Base-by-base conservation (phyloP, 2,113 vertebrate genomes). In the Oenanthe melanoleuca region DNA sequence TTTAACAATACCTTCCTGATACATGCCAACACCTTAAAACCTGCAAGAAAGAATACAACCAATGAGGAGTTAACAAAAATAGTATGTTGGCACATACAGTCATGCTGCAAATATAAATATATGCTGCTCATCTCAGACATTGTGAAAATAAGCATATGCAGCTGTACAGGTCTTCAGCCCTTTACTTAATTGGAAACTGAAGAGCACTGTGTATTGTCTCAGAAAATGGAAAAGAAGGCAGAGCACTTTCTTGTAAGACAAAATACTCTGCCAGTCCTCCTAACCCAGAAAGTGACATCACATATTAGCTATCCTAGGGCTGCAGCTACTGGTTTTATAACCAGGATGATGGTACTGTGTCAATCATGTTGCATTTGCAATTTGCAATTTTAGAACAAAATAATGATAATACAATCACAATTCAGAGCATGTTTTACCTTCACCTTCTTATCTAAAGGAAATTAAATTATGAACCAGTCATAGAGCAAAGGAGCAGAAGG, bases 131-230 rank as follows among this genome's bases (percentile, higher is more conserved):
- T 69, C 70, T 93, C 47, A 66, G 79, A 63, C 70, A 45, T 74
- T 52, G 15, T 77, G 60, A 88, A 89, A 93, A 88, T 89, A 94
- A 86, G 56, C 13, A 8, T 82, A 55, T 63, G 56, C 75, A 95
- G 80, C 91, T 96, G 80, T 70, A 50, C 21, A 56, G 42, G 65
- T 90, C 56, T 94, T 92, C 75, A 93, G 64, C n/a, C n/a, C 28
- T 95, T 91, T 52, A 31, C 33, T 82, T 92, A 75, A 70, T 15
- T 95, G 85, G 66, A 91, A 89, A 70, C 34, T 66, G 74, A 70
- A 89, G 56, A 86, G 63, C 34, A 28, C 52, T 66, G 52, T 78
- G 34, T 53, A 24, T 80, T 83, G 34, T 90, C 63, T 89, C 55
- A 65, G 55, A 89, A 87, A 42, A 55, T 70, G 80, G 53, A 80